Evolutionary conservation across 2,113 vertebrate genomes (phyloP).

Genomic region (Nyctereutes procyonoides): DNA sequence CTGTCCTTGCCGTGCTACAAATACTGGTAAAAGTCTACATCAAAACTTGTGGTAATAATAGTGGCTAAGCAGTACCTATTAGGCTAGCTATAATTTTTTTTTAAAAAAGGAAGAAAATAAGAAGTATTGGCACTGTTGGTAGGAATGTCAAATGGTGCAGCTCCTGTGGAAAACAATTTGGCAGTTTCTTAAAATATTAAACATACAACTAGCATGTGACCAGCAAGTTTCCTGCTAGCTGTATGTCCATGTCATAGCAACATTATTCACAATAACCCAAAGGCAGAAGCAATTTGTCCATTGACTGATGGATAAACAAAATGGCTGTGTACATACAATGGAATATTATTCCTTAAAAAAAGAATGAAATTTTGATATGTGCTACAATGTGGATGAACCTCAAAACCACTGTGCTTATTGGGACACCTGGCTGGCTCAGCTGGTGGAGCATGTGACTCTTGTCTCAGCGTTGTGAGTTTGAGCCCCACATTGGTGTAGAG

Average conservation of each 20-base stretch:
- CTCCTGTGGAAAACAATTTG: neutral
- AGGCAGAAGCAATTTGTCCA: neutral
- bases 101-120: neutral
- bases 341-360: neutral
- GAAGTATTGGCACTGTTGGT: neutral
- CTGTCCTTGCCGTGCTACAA: neutral
- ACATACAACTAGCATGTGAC: neutral
- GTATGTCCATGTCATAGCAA: neutral
- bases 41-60: neutral
- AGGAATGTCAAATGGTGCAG: neutral
- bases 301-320: neutral
- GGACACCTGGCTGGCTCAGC: neutral
- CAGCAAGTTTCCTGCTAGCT: neutral
- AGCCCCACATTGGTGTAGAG: neutral
- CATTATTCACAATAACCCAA: neutral
- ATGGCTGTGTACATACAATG: neutral
- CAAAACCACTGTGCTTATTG: neutral
- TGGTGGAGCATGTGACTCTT: neutral
- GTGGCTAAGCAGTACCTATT: neutral
- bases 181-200: neutral
- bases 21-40: neutral
- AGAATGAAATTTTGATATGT: neutral
- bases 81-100: neutral
- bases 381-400: neutral
- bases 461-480: neutral